Evolutionary conservation across 2,113 vertebrate species (phyloP).

Genomic region (Geococcyx californianus): DNA sequence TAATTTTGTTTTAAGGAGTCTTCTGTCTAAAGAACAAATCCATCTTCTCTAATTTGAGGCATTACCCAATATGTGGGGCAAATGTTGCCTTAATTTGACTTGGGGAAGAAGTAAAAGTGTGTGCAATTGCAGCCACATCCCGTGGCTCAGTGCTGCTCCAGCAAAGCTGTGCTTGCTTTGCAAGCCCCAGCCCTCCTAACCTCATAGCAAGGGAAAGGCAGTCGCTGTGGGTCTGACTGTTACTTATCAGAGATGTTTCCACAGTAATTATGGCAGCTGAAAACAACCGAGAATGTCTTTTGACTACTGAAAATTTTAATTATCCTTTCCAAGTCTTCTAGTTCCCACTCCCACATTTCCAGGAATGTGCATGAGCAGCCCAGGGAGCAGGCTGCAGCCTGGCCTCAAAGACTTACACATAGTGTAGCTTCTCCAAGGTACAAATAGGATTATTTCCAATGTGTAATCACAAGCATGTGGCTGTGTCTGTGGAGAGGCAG

Average conservation of each 20-base stretch:
- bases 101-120: neutral
- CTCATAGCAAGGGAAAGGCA: neutral
- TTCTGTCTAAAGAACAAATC: neutral
- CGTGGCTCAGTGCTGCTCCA: accelerated
- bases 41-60: neutral
- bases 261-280: neutral
- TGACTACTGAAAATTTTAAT: neutral
- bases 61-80: neutral
- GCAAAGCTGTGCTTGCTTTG: neutral
- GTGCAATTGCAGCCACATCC: neutral
- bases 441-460: neutral
- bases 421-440: neutral
- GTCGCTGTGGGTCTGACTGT: neutral
- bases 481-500: neutral
- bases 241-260: neutral
- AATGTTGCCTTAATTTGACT: neutral
- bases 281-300: neutral
- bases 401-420: neutral
- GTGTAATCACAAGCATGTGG: neutral
- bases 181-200: neutral
- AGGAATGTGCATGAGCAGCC: neutral
- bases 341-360: conserved; percentile 1
- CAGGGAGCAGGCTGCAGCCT: neutral
- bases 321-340: neutral
- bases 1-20: conserved; percentile 14